Evolutionary conservation across 2,888 invertebrate genomes (phyloP), one percentile per base, ranked within the genome.

Genomic region (Galerucella nymphaeae): DNA sequence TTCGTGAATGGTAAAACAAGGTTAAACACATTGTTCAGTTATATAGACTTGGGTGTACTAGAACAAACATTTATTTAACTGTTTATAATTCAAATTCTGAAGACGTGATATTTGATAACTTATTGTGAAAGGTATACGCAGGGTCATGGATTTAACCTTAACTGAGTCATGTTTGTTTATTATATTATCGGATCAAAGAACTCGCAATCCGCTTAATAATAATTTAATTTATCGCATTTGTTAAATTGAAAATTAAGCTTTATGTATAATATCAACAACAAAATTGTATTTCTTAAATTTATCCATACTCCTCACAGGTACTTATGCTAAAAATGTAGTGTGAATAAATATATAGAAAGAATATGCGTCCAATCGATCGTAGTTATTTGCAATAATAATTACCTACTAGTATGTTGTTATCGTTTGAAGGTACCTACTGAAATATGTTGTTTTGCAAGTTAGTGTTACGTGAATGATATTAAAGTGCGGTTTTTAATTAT

Each of bases 351-450:
- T n/a, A n/a, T n/a, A 72, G 62, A 64, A 65, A 50, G 69, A 58
- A 71, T 63, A 58, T 30, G 48, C 63, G 48, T 23, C 2, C 13
- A 65, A 53, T n/a, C 41, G 53, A 53, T 50, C 71, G 67, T 69
- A 66, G 66, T 70, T 73, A 71, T 75, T 75, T 75, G 63, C 73
- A 68, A 66, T 68, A 73, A 64, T 66, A 73, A 75, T 75, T 73
- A 75, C 45, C 65, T n/a, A 53, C 67, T 70, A 71, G 30, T 38
- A 38, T n/a, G n/a, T n/a, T n/a, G 30, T 73, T 75, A 71, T 71
- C 73, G 45, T 66, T 65, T 20, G 41, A 53, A 64, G 41, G 64
- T 58, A 23, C 14, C 41, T 14, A 23, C 2, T 23, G 2, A 66
- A 66, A 23, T 55, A 66, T 73, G 48, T 45, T 13, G 16, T 16